Conservation (phyloP, 1,140 invertebrate genomes). For the Drosophila truncata region DNA sequence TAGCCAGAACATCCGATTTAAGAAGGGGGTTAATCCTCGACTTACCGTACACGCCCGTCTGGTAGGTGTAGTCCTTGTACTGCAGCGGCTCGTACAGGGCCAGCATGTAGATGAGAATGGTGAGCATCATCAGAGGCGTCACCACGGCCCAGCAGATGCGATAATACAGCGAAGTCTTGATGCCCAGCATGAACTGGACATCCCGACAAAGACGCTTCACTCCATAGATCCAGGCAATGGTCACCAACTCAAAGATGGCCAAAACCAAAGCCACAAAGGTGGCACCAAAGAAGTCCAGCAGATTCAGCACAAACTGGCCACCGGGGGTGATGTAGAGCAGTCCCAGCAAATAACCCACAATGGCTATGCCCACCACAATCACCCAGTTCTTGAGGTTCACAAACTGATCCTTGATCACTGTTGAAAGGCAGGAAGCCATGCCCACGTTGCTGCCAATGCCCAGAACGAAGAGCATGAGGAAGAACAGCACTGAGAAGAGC, state of each 20-base stretch:
- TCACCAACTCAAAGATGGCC: conserved; percentile 90
- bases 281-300: conserved; percentile 94
- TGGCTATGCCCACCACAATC: conserved; percentile 86
- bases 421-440: conserved; percentile 89
- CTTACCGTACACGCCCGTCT: conserved; percentile 86
- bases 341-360: conserved; percentile 88
- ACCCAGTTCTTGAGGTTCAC: conserved; percentile 87
- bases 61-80: conserved; percentile 86
- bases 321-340: conserved; percentile 92
- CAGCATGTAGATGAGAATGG: conserved; percentile 89
- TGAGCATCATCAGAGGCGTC: conserved; percentile 89
- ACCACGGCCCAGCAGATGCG: conserved; percentile 92
- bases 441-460: conserved; percentile 92
- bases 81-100: conserved; percentile 86
- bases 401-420: conserved; percentile 90
- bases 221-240: conserved; percentile 92
- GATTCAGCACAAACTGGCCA: conserved; percentile 93
- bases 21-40: background rate
- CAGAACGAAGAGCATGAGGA: conserved; percentile 94
- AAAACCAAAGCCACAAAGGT: conserved; percentile 92
- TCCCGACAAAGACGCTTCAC: conserved; percentile 88
- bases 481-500: conserved; percentile 95
- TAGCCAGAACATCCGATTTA: conserved; percentile 9
- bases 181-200: conserved; percentile 91
- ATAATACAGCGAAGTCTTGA: conserved; percentile 91